Conservation (phyloP, 2,113 vertebrate genomes). For the Antigone vipio region DNA sequence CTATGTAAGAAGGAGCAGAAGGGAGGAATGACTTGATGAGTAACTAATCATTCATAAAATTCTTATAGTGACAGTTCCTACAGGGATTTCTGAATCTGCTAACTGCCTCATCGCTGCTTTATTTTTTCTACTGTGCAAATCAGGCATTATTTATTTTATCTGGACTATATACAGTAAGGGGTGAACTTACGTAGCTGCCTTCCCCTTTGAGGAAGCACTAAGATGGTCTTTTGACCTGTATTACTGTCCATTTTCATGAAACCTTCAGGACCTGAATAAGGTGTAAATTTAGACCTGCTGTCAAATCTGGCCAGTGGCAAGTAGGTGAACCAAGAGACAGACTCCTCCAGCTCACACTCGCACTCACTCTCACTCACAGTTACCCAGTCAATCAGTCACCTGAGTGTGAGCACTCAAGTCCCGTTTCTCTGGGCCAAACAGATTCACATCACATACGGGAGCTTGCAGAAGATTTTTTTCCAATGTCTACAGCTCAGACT, state of each 20-base stretch:
- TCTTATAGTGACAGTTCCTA: not conserved
- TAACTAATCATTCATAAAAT: conserved; percentile 29
- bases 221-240: not conserved
- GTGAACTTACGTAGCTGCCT: not conserved
- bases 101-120: not conserved
- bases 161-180: not conserved
- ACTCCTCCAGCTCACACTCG: not conserved
- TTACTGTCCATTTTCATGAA: not conserved
- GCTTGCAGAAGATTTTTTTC: not conserved
- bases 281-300: not conserved
- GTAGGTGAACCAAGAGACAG: not conserved
- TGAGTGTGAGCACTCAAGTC: not conserved
- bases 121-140: not conserved
- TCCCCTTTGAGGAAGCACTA: not conserved
- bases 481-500: not conserved
- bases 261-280: not conserved
- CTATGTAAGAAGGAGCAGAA: not conserved
- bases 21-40: not conserved
- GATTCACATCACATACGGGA: not conserved
- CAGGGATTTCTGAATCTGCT: not conserved
- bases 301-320: not conserved
- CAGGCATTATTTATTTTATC: not conserved
- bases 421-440: rapidly evolving
- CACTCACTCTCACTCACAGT: not conserved
- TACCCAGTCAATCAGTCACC: not conserved